Percentiles rank a stretch among this genome's conserved stretches.
These are phyloP conservation scores for Embidobia sp. DNA, from an alignment of 2,888 invertebrate genomes.

Conservation along the genomic window DNA sequence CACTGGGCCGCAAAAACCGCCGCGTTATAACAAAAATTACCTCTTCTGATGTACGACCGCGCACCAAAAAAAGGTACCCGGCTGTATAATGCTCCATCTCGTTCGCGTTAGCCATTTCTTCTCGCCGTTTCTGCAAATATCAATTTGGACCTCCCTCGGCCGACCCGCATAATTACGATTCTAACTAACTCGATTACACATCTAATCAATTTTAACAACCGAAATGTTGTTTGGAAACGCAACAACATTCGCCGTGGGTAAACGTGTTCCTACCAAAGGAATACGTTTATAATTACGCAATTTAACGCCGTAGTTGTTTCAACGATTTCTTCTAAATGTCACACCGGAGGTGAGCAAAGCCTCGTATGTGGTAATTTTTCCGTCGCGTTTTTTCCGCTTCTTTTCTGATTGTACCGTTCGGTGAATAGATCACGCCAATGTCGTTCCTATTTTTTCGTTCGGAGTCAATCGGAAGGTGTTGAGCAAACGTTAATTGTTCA, in stretches of 20 bases:
- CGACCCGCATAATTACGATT: conserved; percentile 9
- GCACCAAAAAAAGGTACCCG: conserved; percentile 1
- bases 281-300: conserved; percentile 30
- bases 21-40: conserved; percentile 35
- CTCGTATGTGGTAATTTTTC: conserved; percentile 4
- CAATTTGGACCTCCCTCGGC: conserved; percentile 4
- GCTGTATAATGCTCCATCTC: conserved; percentile 1
- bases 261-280: conserved; percentile 23
- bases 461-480: too few relatives aligned
- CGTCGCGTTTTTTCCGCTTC: not conserved
- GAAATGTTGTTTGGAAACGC: not conserved
- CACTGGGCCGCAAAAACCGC: conserved; percentile 23
- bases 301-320: conserved; percentile 17
- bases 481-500: too few relatives aligned
- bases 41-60: conserved; percentile 2
- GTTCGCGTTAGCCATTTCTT: conserved; percentile 3
- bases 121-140: conserved; percentile 15
- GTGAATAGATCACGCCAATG: too few relatives aligned
- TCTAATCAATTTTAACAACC: conserved; percentile 27
- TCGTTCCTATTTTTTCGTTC: too few relatives aligned
- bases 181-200: not conserved
- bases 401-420: too few relatives aligned
- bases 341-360: conserved; percentile 26
- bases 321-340: conserved; percentile 42
- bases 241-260: conserved; percentile 7